Evolutionary conservation across 2,797 vertebrate species (phyloP).

Genomic region (Clarias pachynema): DNA sequence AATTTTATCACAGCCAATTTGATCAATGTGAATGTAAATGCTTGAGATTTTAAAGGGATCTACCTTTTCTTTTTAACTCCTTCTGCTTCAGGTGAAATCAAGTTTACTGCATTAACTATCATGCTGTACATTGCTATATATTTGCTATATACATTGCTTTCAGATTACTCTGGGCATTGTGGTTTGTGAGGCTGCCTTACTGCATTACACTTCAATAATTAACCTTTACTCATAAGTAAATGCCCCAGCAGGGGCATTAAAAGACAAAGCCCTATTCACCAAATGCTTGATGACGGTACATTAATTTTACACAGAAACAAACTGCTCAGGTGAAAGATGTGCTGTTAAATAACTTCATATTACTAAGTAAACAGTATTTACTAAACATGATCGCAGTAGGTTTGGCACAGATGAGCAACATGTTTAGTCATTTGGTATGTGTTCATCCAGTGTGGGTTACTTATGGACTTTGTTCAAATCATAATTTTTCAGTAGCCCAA

Average conservation of each 20-base stretch:
- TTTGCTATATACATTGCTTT: too few relatives aligned
- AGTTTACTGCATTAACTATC: not conserved
- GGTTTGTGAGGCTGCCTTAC: not conserved
- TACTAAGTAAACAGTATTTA: not conserved
- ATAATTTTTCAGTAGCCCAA: not conserved
- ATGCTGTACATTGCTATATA: too few relatives aligned
- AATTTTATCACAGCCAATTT: not conserved
- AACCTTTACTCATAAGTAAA: not conserved
- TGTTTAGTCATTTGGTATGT: not conserved
- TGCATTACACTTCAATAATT: constrained; percentile 8
- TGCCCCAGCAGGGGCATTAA: not conserved
- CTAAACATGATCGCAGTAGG: not conserved
- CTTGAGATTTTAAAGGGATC: not conserved
- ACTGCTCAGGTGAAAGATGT: not conserved
- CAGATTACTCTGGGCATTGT: too few relatives aligned
- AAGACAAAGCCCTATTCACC: not conserved
- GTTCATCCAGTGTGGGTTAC: not conserved
- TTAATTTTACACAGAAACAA: not conserved
- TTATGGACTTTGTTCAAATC: not conserved
- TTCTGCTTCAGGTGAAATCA: not conserved
- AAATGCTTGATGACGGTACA: not conserved
- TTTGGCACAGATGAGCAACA: not conserved
- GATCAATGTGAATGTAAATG: not conserved
- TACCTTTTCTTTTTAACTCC: not conserved
- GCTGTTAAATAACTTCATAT: not conserved